phyloP scores from a whole-genome alignment of 53 echinoderm and acorn worm genomes.

The Glandiceps talaboti region DNA sequence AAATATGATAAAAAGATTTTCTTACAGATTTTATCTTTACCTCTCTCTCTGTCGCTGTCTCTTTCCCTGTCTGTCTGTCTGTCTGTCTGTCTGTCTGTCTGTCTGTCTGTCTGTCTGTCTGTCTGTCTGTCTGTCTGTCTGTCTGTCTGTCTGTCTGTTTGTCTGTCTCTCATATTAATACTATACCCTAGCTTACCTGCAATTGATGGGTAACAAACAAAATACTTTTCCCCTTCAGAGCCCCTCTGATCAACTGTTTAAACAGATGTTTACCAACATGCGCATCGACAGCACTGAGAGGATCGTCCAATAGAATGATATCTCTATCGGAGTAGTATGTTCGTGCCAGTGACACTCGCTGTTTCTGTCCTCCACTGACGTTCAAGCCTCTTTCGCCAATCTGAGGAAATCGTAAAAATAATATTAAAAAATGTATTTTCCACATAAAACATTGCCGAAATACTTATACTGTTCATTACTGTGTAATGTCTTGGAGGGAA shows the following conservation, averaged over 20 bases:
- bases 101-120: constrained; percentile 8
- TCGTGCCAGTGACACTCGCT: constrained; percentile 74
- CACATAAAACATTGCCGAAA: too few relatives aligned
- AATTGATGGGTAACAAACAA: constrained; percentile 91
- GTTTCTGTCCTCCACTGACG: constrained; percentile 92
- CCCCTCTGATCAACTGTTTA: constrained; percentile 68
- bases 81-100: constrained; percentile 6
- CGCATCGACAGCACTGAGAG: constrained; percentile 86
- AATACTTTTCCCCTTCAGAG: constrained; percentile 59
- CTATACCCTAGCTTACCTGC: constrained; percentile 32
- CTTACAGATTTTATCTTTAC: background rate
- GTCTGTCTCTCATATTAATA: background rate
- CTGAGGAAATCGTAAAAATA: too few relatives aligned
- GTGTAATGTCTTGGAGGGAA: too few relatives aligned
- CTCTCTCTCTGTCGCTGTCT: background rate
- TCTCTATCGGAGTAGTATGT: constrained; percentile 79
- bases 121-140: background rate
- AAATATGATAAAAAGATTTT: background rate
- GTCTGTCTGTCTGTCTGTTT: constrained; percentile 7
- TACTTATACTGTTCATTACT: too few relatives aligned
- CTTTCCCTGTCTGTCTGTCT: constrained; percentile 1
- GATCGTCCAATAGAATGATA: constrained; percentile 82
- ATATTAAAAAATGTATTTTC: too few relatives aligned
- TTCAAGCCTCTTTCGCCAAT: constrained; percentile 90
- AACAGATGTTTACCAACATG: constrained; percentile 95